Base-by-base conservation (phyloP, 30 jellyfish, hydroid and myxozoan species). In the Nemopilema nomurai region DNA sequence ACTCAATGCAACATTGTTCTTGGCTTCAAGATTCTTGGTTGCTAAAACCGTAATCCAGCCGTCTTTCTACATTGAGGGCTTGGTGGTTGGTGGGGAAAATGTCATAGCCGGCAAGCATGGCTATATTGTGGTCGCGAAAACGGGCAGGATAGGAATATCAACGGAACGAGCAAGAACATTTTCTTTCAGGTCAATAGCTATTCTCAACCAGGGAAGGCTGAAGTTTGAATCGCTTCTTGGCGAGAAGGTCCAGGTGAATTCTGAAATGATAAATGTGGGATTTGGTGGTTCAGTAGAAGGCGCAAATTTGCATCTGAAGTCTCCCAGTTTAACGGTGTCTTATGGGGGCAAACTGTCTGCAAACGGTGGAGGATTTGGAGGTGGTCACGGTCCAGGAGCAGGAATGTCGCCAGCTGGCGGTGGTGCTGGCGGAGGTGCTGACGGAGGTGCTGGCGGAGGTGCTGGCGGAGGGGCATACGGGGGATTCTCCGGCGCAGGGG, bases 121-220 rank as follows among this genome's bases (percentile, higher is more conserved):
- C 24, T 69, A 75, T 22, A 49, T 85, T 41, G 88, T 75, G 26
- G 72, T 85, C 7, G 77, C 93, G 26, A 69, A 84, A 50, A 73
- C 88, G 21, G 93, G 93, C 29, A 74, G 66, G n/a, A 85, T 85
- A 25, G 93, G 93, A 13, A 75, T 85, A 69, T 67, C 87, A 18
- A 74, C 93, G 8, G 86, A 69, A 20, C 76, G 74, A 26, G 77
- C 82, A 51, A 79, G 82, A 28, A 76, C 67, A 3, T 85, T 27
- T 69, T 74, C 88, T 16, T 85, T 85, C 78, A 66, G 93, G 31
- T 63, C 88, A 16, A 65, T 85, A 26, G 51, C 83, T 76, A 73
- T 85, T 18, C 66, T 85, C 26, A 76, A 69, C 74, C 84, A 76
- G 22, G 93, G 93, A 18, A 71, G n/a, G 69, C 24, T 85, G 0